Percentiles rank a stretch among this genome's conserved stretches.
Evolutionary conservation across 2,113 vertebrate species (phyloP).

Genomic region (Noturus placidus): DNA sequence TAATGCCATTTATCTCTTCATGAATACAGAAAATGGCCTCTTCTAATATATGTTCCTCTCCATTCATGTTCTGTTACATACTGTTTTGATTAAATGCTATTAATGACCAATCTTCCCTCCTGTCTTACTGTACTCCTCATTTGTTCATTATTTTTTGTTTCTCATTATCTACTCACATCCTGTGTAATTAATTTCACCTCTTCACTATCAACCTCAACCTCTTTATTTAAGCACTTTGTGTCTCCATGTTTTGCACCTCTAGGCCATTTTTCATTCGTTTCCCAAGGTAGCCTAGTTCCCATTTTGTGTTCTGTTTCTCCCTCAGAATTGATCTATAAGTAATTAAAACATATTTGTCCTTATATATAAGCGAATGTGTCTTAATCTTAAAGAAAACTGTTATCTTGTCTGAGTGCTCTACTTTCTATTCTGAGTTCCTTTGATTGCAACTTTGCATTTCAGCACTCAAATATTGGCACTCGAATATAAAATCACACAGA

Average conservation of each 20-base stretch:
- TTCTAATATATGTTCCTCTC: not conserved
- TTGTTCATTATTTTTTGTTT: not conserved
- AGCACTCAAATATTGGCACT: not conserved
- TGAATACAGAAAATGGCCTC: not conserved
- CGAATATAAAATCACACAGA: not conserved
- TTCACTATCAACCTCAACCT: not conserved
- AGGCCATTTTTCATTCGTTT: not conserved
- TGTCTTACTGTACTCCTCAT: not conserved
- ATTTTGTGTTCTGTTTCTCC: not conserved
- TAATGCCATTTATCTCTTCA: not conserved
- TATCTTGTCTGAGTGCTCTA: conserved; percentile 2
- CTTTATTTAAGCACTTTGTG: not conserved
- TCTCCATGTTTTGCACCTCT: not conserved
- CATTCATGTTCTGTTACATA: not conserved
- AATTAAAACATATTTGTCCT: not conserved
- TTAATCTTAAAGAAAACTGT: not conserved
- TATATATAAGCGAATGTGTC: not conserved
- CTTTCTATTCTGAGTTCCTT: not conserved
- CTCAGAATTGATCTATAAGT: no score
- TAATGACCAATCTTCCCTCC: not conserved
- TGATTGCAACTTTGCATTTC: not conserved
- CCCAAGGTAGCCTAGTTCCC: not conserved
- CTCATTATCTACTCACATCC: not conserved
- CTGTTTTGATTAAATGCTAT: not conserved
- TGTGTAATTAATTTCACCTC: not conserved